Evolutionary conservation across 1,140 invertebrate species (phyloP), one percentile per base, ranked within the genome.

Genomic region (Leguminivora glycinivorella): DNA sequence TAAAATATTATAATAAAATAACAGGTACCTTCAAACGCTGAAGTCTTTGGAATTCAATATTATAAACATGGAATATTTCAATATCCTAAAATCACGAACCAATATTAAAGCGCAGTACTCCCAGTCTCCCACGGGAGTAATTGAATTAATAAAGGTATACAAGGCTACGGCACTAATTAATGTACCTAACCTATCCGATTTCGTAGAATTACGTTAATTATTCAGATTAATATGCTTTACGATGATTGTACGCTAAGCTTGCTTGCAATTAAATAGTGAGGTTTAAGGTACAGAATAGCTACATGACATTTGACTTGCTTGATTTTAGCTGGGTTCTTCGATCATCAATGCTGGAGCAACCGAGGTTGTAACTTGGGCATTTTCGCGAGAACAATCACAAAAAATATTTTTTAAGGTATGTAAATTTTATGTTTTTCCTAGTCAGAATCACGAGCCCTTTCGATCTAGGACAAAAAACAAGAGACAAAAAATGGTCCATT

Each of bases 161-260:
- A 26, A 26, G 25, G 12, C 25, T 17, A 60, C 56, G 58, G 25
- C 17, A 63, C 58, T 63, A 63, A 63, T 63, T 63, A 63, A 26
- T 63, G 25, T 17, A 34, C 6, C 58, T n/a, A n/a, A n/a, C 26
- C 25, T 29, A 63, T 29, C 58, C 58, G 26, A 63, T 63, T 63
- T 29, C 14, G 26, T n/a, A 52, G 19, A 52, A 17, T 52, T 9
- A n/a, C 58, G 58, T 63, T 34, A 22, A 63, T 63, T 63, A 63
- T 34, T 63, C 25, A 63, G 58, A 29, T 63, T 63, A 29, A 7
- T 5, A 29, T 19, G 6, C 14, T 63, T 63, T 63, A 63, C 58
- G 58, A 63, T 63, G 31, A 63, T 63, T 63, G 47, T 7, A 31
- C 5, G 58, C 25, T 60, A 60, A 52, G 19, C 47, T 63, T 34